Percentiles rank a stretch among this genome's conserved stretches.
phyloP scores from a whole-genome alignment of 2,113 vertebrate species.

The Cinclus cinclus region DNA sequence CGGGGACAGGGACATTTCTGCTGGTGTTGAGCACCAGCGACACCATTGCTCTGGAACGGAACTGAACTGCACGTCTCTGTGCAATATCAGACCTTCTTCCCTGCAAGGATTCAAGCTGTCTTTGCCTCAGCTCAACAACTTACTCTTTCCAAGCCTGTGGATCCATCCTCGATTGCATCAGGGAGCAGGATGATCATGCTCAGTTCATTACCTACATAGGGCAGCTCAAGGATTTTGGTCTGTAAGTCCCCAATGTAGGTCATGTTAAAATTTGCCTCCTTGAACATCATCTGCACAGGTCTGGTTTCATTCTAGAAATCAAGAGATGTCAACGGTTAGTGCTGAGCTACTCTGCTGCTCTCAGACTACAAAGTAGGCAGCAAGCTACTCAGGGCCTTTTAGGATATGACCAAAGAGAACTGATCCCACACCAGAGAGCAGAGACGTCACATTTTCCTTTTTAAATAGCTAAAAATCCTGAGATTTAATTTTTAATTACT shows the following conservation, averaged over 20 bases:
- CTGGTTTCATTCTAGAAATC: conserved; percentile 73
- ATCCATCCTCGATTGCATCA: conserved; percentile 65
- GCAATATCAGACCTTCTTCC: neutral
- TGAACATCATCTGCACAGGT: conserved; percentile 85
- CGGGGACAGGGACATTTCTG: neutral
- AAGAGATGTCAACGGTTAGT: neutral
- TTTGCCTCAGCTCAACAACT: neutral
- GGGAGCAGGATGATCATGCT: conserved; percentile 91
- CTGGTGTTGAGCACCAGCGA: neutral
- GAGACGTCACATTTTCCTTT: too few relatives aligned
- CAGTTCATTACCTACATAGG: conserved; percentile 80
- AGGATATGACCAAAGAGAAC: neutral
- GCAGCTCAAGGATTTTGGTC: conserved; percentile 85
- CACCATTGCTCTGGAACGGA: neutral
- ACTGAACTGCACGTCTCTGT: neutral
- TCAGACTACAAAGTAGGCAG: rapidly evolving
- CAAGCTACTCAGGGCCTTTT: neutral
- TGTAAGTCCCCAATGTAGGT: conserved; percentile 65
- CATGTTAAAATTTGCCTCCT: conserved; percentile 66
- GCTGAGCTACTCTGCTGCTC: neutral
- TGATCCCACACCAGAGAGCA: neutral
- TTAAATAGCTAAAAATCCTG: neutral
- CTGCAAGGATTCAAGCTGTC: neutral
- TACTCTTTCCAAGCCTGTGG: conserved; percentile 83
- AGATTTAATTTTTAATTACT: neutral